Evolutionary conservation across 2,888 invertebrate genomes (phyloP).

Genomic region (Lochmaea capreae): DNA sequence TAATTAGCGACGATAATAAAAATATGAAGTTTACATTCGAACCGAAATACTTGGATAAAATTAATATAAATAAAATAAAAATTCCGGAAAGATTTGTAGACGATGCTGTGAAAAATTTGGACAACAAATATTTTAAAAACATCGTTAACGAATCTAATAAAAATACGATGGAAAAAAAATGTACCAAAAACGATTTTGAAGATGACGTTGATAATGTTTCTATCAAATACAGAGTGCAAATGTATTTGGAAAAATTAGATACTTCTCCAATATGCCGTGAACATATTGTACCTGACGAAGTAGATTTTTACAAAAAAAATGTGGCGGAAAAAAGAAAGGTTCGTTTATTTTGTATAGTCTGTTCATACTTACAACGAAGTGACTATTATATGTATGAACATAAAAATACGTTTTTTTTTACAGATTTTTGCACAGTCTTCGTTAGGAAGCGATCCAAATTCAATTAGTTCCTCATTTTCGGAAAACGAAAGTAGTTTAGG

Average conservation of each 20-base stretch:
- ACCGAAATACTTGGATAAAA: slow-evolving; percentile 26
- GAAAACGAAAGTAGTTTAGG: slow-evolving; percentile 43
- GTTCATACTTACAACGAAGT: not conserved
- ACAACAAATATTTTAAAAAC: slow-evolving; percentile 42
- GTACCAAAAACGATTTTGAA: not conserved
- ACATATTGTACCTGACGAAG: slow-evolving; percentile 56
- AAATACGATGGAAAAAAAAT: not conserved
- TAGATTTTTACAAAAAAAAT: slow-evolving; percentile 37
- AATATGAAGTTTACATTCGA: slow-evolving; percentile 9
- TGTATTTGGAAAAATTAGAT: slow-evolving; percentile 20
- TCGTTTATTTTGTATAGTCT: slow-evolving; percentile 7
- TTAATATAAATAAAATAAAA: slow-evolving; percentile 64
- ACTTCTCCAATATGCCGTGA: slow-evolving; percentile 58
- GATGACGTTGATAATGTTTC: not conserved
- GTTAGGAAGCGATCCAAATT: slow-evolving; percentile 37
- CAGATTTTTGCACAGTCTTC: slow-evolving; percentile 45
- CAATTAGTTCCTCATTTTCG: slow-evolving; percentile 47
- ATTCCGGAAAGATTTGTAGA: slow-evolving; percentile 63
- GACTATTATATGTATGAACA: no score
- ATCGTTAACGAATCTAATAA: slow-evolving; percentile 30
- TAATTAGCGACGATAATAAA: slow-evolving; percentile 51
- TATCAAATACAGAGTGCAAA: not conserved
- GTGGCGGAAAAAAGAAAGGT: slow-evolving; percentile 50
- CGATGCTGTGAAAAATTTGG: slow-evolving; percentile 8
- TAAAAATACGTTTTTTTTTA: slow-evolving; percentile 21